Evolutionary conservation across 2,113 vertebrate species (phyloP), one percentile per base, ranked within the genome.

Genomic region (Nanorana parkeri): DNA sequence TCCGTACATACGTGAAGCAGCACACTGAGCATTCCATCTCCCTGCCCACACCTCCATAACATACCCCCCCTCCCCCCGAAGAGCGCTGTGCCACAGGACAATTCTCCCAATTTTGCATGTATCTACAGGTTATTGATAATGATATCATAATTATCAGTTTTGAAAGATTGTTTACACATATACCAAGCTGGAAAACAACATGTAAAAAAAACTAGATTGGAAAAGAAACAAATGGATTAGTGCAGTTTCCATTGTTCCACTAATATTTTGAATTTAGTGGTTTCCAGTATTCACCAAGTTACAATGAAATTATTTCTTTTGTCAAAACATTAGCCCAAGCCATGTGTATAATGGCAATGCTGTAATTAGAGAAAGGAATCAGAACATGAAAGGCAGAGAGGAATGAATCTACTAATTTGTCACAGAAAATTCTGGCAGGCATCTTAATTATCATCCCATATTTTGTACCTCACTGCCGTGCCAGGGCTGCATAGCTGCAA

Each of bases 351-450:
- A 86, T 88, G 84, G 52, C 84, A 87, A 63, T 17, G 66, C 83
- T 87, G 75, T 85, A 85, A 83, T 87, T 85, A 88, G 74, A 60
- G 2, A 7, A 75, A 81, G 74, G 67, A 65, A 85, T 87, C 84
- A 23, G 78, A 63, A 20, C 74, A 74, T 24, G 73, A 84, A 86
- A 77, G 4, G 29, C 60, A 32, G 88, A 60, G 63, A 64, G 63
- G 65, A 84, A 85, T 36, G 52, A 80, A 56, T 32, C 75, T 85
- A 77, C 54, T 85, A 82, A 87, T 86, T 89, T 86, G 77, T 83
- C 0, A 0, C n/a, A 66, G 81, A 85, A 86, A 73, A 74, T 86
- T 84, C 87, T 89, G 87, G 86, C 82, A 87, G 87, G 67, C 15
- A 1, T 85, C 86, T 61, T 72, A 80, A 80, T 80, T 80, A 80